Base-by-base conservation (phyloP, 2,797 vertebrate genomes). In the Odontamblyopus lacepedii region DNA sequence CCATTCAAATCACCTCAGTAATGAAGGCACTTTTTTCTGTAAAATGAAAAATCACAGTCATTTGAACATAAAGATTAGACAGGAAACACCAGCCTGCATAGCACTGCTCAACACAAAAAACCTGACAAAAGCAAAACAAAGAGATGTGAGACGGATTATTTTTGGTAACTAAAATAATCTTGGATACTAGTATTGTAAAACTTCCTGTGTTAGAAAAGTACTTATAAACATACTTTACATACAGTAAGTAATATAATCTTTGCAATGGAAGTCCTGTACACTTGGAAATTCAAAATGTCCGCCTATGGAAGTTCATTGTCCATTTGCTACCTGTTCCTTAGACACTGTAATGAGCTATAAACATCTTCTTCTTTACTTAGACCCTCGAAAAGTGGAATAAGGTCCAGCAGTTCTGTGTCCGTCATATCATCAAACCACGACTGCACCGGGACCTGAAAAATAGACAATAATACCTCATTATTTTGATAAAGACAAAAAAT, bases 381-480 rank as follows among this genome's bases (percentile, higher is more conserved):
- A 82, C 95, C 96, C 93, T 99, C 97, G 53, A 99, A 98, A 90
- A 98, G 95, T 65, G 98, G 97, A 51, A 95, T 91, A 86, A 99
- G 95, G 82, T 99, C 98, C 90, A 98, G 93, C 89, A 99, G 95
- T 93, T 99, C 98, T 0, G 95, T 99, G 93, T 99, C 98, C 0
- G 94, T 91, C 97, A 99, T 96, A 93, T 99, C 97, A 27, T 99
- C 98, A 76, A 99, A 99, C 98, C 98, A 99, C 73, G 98, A 99
- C 93, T 98, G 97, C 84, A 99, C 98, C 16, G 98, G 97, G 83
- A 99, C 98, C 98, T 99, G 75, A 0, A 53, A 41, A 13, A 29
- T 4, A 53, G 16, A 51, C 41, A 66, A 27, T 12, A 29, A 48
- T 2, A 50, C 5, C n/a, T 27, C 38, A 18, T 65, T 27, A 65